Evolutionary conservation across 2,888 invertebrate genomes (phyloP), one percentile per base, ranked within the genome.

Genomic region (Tenthredo amoena): DNA sequence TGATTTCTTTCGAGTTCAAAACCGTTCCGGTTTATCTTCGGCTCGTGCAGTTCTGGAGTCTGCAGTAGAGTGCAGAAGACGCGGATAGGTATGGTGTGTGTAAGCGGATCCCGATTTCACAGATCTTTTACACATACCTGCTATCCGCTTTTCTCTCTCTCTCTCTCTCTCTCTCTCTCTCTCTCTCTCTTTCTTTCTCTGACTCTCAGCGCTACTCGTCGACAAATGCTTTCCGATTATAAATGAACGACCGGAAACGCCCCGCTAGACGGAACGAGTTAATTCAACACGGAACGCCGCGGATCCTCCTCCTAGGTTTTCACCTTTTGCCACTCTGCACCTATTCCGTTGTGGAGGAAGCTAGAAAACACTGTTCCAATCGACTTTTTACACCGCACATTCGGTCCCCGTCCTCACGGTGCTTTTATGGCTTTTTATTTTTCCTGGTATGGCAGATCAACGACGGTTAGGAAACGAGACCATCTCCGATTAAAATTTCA

Each of bases 341-440:
- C 65, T 43, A 21, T 43, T 43, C n/a, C 68, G 26, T 21, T 62
- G 65, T 43, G 31, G 34, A 12, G 43, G 0, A 65, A 18, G n/a
- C 68, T 71, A 83, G 83, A 68, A 83, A 71, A 83, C 83, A 83
- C 71, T 83, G 83, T 83, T 83, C 50, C 83, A 83, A 83, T 83
- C 83, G 83, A 83, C 83, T 83, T 83, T 83, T 83, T 83, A 71
- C 83, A 31, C 37, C 18, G 18, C 31, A 40, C 58, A 81, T 62
- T 50, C 58, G 12, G 81, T 40, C 26, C n/a, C 31, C 34, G 43
- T 74, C 21, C 21, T n/a, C 40, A 37, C 26, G 12, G 31, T 18
- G 47, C 31, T 50, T 77, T 55, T 55, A n/a, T 9, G 18, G 7
- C 18, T 31, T 77, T 77, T 34, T 77, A 2, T 55, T 55, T 26